A percentile compares a stretch with the other conserved stretches of the same genome.
Conservation (phyloP, 2,797 vertebrate genomes). For the Acanthurus leucopareius region DNA sequence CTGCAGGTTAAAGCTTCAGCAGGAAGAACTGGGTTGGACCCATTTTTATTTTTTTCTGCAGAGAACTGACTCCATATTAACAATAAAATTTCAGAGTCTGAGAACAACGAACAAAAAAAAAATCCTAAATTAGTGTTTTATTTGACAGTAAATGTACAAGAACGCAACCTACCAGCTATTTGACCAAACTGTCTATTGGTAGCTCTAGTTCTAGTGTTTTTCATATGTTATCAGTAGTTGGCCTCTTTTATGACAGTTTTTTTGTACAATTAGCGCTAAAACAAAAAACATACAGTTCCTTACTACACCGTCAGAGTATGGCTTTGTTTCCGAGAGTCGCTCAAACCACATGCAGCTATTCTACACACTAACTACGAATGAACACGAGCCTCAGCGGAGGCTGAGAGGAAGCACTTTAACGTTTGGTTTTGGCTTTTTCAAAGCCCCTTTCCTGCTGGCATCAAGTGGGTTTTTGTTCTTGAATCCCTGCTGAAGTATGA, state of each 20-base stretch:
- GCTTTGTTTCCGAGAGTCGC: slow-evolving; percentile 69
- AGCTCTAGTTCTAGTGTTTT: slow-evolving; percentile 14
- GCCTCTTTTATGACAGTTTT: slow-evolving; percentile 24
- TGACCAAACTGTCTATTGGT: not conserved
- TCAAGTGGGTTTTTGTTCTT: slow-evolving; percentile 17
- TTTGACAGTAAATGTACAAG: slow-evolving; percentile 25
- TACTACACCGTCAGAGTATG: slow-evolving; percentile 55
- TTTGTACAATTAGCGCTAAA: slow-evolving; percentile 34
- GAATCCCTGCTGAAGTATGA: slow-evolving; percentile 40
- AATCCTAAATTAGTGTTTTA: slow-evolving; percentile 3
- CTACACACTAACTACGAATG: slow-evolving; percentile 46
- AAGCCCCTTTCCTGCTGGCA: slow-evolving; percentile 40
- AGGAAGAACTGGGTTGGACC: slow-evolving; percentile 51
- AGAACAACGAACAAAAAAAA: not conserved
- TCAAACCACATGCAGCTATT: slow-evolving; percentile 66
- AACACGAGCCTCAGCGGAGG: slow-evolving; percentile 52
- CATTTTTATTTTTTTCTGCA: slow-evolving; percentile 3
- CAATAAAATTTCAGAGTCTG: not conserved
- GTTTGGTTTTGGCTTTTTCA: slow-evolving; percentile 42
- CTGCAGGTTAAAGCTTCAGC: slow-evolving; percentile 16
- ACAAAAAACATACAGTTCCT: not conserved
- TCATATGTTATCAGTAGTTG: slow-evolving; percentile 43
- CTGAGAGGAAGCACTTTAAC: slow-evolving; percentile 60
- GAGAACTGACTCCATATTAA: slow-evolving; percentile 14
- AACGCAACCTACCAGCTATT: slow-evolving; percentile 17